Percentiles rank a stretch among this genome's conserved stretches.
Evolutionary conservation across 2,888 invertebrate species (phyloP).

Genomic region (Anoncus sp.): DNA sequence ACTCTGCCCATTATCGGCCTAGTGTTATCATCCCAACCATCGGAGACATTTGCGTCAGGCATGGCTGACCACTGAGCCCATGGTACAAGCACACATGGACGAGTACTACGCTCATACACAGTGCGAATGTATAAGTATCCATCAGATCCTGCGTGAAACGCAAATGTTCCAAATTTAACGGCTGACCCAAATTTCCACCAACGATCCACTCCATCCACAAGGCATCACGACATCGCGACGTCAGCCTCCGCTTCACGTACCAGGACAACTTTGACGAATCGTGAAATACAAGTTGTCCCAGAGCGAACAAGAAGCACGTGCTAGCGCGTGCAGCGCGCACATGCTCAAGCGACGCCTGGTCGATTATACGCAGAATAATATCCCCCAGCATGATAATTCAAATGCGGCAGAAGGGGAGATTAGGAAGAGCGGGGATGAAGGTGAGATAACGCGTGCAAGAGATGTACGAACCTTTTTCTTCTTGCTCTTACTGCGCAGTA

Average conservation of each 20-base stretch:
- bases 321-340: conserved; percentile 59
- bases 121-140: too few species aligned
- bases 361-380: conserved; percentile 56
- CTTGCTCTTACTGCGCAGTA: not conserved
- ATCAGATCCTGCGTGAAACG: too few species aligned
- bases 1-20: too few species aligned
- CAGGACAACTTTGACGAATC: conserved; percentile 8
- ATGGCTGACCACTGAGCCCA: too few species aligned
- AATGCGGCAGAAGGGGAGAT: not conserved
- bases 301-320: conserved; percentile 60
- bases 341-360: conserved; percentile 57
- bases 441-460: conserved; percentile 20
- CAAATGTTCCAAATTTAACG: too few species aligned
- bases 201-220: too few species aligned
- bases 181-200: too few species aligned
- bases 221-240: too few species aligned
- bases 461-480: not conserved
- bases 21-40: too few species aligned
- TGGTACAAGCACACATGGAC: too few species aligned
- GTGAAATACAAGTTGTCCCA: conserved; percentile 9
- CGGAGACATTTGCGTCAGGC: too few species aligned
- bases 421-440: not conserved
- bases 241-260: not conserved
- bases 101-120: too few species aligned
- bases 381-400: conserved; percentile 17